Percentiles rank a stretch among this genome's conserved stretches.
phyloP scores from a whole-genome alignment of 1,140 invertebrate species.

The Hylaeus volcanicus region DNA sequence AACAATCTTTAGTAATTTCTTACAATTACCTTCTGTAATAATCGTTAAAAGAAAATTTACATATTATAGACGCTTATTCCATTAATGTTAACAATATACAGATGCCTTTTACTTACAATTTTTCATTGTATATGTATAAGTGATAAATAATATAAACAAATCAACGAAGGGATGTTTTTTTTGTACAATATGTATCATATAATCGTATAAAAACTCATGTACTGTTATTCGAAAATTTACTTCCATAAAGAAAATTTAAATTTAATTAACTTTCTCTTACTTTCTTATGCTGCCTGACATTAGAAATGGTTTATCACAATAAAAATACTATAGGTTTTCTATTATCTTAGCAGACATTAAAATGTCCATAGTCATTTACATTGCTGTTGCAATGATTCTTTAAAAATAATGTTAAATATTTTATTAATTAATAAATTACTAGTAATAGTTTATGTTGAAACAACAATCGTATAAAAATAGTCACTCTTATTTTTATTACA shows the following conservation, averaged over 20 bases:
- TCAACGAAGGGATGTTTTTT: conserved; percentile 67
- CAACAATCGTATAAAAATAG: not conserved
- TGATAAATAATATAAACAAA: conserved; percentile 61
- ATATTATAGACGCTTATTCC: conserved; percentile 14
- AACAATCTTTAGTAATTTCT: conserved; percentile 14
- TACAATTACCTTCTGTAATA: conserved; percentile 19
- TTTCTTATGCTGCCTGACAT: not conserved
- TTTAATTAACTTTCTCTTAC: not conserved
- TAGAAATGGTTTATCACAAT: conserved; percentile 5
- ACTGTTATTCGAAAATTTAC: conserved; percentile 59
- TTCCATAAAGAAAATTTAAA: conserved; percentile 33
- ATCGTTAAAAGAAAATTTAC: not conserved
- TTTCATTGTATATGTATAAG: conserved; percentile 63
- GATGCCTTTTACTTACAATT: conserved; percentile 53
- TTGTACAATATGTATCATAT: conserved; percentile 73
- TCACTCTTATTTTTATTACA: not conserved
- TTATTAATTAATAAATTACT: not conserved
- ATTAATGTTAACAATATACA: conserved; percentile 48
- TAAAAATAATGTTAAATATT: not conserved
- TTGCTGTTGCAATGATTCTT: no score
- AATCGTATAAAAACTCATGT: conserved; percentile 59
- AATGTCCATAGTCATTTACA: not conserved
- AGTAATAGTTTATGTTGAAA: not conserved
- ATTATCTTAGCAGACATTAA: not conserved
- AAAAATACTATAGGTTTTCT: not conserved